phyloP scores from a whole-genome alignment of 2,113 vertebrate species.

The Xiphophorus hellerii region DNA sequence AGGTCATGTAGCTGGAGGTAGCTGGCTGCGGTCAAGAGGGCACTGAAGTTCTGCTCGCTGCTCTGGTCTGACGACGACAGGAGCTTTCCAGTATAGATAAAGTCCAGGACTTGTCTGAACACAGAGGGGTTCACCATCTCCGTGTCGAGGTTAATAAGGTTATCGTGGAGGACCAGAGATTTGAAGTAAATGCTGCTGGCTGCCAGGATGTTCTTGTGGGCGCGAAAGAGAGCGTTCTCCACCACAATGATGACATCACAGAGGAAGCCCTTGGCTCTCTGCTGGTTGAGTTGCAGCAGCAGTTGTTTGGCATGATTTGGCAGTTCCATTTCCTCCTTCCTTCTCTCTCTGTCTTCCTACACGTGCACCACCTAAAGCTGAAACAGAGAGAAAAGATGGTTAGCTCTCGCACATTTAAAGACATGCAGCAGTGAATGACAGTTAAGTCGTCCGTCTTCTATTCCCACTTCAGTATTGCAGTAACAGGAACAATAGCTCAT shows the following conservation, averaged over 20 bases:
- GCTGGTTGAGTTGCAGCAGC: conserved; percentile 99
- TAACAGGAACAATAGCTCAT: no score
- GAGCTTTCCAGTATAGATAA: conserved; percentile 98
- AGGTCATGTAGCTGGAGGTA: conserved; percentile 99
- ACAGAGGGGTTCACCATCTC: conserved; percentile 97
- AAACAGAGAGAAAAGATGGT: conserved; percentile 35
- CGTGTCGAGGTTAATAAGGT: conserved; percentile 98
- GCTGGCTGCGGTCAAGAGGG: conserved; percentile 96
- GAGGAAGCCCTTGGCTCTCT: conserved; percentile 98
- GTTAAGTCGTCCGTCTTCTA: neutral
- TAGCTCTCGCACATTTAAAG: neutral
- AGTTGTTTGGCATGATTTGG: conserved; percentile 99
- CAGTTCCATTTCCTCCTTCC: conserved; percentile 96
- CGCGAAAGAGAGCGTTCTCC: conserved; percentile 97
- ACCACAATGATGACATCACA: conserved; percentile 99
- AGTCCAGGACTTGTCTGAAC: conserved; percentile 97
- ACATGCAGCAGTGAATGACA: neutral
- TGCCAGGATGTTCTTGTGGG: conserved; percentile 97
- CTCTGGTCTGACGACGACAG: conserved; percentile 88
- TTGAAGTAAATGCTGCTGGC: conserved; percentile 99
- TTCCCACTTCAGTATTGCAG: no score
- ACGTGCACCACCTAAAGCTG: conserved; percentile 86
- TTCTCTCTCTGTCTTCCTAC: conserved; percentile 84
- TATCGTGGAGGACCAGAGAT: conserved; percentile 97
- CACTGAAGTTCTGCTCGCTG: conserved; percentile 91